Conservation (phyloP, 2,888 invertebrate genomes). For the Drosophila nigricruria region DNA sequence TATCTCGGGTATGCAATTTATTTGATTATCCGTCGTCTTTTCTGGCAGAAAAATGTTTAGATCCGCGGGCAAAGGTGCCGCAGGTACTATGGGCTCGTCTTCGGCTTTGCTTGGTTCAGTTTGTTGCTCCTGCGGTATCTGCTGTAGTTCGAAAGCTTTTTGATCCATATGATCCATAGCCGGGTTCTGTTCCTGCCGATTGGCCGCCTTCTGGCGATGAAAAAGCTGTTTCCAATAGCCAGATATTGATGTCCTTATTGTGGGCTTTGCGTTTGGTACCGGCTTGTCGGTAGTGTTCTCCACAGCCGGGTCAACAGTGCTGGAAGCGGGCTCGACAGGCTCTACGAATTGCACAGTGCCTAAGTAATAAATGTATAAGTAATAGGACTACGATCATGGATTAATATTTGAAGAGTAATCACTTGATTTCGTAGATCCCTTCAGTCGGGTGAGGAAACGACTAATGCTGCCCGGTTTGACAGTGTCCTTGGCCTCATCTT, state of each 20-base stretch:
- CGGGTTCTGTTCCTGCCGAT: slow-evolving; percentile 12
- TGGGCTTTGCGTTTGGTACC: slow-evolving; percentile 45
- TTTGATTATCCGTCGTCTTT: slow-evolving; percentile 13
- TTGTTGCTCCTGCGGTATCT: slow-evolving; percentile 36
- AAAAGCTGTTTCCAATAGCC: slow-evolving; percentile 79
- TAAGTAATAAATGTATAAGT: neutral
- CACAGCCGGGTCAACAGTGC: neutral
- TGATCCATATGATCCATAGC: slow-evolving; percentile 6
- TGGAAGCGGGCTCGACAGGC: slow-evolving; percentile 10
- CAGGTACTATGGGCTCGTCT: slow-evolving; percentile 13
- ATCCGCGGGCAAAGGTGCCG: slow-evolving; percentile 19
- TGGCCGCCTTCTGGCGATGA: slow-evolving; percentile 61
- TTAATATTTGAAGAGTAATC: neutral
- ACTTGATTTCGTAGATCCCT: slow-evolving; percentile 40
- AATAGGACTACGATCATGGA: neutral
- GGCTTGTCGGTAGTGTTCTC: slow-evolving; percentile 17
- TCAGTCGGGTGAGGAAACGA: slow-evolving; percentile 57
- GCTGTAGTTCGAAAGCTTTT: slow-evolving; percentile 11
- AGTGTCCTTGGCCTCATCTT: slow-evolving; percentile 33
- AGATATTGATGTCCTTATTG: slow-evolving; percentile 74
- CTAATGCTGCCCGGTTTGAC: slow-evolving; percentile 37
- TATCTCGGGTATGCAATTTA: slow-evolving; percentile 24
- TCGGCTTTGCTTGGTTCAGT: slow-evolving; percentile 21
- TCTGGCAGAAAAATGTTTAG: neutral
- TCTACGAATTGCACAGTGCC: slow-evolving; percentile 21